phyloP scores from a whole-genome alignment of 2,888 invertebrate species.

The Mactromeris polynyma region DNA sequence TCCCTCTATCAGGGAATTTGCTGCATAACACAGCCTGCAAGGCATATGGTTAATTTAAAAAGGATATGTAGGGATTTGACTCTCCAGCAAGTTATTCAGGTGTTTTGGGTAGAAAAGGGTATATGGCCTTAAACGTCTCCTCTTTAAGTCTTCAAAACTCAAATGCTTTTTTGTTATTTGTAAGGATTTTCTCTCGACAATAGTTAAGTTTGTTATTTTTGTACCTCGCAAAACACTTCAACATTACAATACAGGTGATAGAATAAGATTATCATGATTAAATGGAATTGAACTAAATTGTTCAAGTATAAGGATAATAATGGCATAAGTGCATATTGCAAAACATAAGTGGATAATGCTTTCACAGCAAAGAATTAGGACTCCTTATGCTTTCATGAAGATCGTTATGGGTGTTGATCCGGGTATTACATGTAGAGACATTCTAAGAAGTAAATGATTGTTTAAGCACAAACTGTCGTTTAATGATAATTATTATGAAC shows the following conservation, averaged over 20 bases:
- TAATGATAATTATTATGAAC: background rate
- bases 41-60: conserved; percentile 2
- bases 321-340: background rate
- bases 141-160: background rate
- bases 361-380: too few relatives aligned
- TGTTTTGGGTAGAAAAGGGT: background rate
- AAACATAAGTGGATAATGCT: too few relatives aligned
- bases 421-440: too few relatives aligned
- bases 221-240: background rate
- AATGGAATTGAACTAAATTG: background rate
- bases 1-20: background rate
- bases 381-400: too few relatives aligned
- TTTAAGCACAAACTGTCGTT: background rate
- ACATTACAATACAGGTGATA: background rate
- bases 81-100: background rate
- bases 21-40: background rate
- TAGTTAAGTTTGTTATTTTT: conserved; percentile 14
- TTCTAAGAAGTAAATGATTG: too few relatives aligned
- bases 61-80: background rate
- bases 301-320: background rate
- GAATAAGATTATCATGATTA: conserved; percentile 1
- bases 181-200: conserved; percentile 19
- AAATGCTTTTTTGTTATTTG: conserved; percentile 24
- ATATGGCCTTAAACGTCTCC: background rate
- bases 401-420: too few relatives aligned